Base-by-base conservation (phyloP, 1,140 invertebrate species). In the Hyles vespertilio region DNA sequence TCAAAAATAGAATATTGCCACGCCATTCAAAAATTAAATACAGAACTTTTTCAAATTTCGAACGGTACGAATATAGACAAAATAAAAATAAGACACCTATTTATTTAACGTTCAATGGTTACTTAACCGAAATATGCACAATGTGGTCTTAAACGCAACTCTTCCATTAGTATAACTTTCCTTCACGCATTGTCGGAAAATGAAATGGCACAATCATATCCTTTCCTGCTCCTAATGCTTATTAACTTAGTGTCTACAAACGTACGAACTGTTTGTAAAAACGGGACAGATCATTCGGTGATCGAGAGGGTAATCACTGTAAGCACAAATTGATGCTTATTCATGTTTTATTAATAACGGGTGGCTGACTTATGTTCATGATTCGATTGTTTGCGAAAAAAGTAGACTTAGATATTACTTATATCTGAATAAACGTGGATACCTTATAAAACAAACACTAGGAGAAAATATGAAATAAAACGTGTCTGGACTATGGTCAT, bases 131-230 rank as follows among this genome's bases (percentile, higher is more conserved):
- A 32, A 32, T 56, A 56, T 32, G 36, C 12, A 40, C 43, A 4
- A n/a, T 33, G 22, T 22, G 22, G 22, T 22, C 22, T 22, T 32
- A 34, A 7, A 9, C 46, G 52, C 32, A 8, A 32, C 40, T 47
- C 33, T 59, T 12, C 65, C 43, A 49, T 34, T 58, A 56, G 58
- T 68, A 66, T 65, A 70, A 72, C 63, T 70, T 76, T 74, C 65
- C 75, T 84, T 80, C 79, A 80, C 81, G 69, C 69, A 64, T 50
- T 60, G 52, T 52, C 22, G 53, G 59, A 40, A 56, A 45, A 32
- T 34, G 34, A 48, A 61, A 68, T 81, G 78, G 81, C 79, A 84
- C 81, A 82, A 72, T 82, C 79, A 84, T 74, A 56, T 47, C 63
- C 65, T 50, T 56, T 61, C 76, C 74, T 62, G 65, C 71, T 74